Evolutionary conservation across 2,113 vertebrate species (phyloP).

Genomic region (Leptocoma aspasia): DNA sequence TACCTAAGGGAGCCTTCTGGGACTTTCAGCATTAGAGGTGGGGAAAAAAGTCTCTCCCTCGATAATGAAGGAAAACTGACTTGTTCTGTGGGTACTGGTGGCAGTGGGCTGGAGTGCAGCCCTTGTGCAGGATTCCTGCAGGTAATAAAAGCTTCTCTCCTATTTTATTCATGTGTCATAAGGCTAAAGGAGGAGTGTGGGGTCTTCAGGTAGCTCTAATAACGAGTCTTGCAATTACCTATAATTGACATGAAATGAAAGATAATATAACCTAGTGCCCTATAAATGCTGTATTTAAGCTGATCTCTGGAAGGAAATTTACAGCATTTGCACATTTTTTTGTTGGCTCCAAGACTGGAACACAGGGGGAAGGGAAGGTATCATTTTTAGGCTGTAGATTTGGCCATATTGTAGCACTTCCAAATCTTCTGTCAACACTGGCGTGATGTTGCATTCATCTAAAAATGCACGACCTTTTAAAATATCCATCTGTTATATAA

Average conservation of each 20-base stretch:
- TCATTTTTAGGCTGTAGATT: not conserved
- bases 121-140: not conserved
- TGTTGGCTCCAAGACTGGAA: not conserved
- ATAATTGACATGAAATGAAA: not conserved
- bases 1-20: not conserved
- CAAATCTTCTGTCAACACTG: slow-evolving; percentile 67
- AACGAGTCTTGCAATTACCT: not conserved
- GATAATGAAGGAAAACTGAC: not conserved
- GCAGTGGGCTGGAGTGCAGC: not conserved
- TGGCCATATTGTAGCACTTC: slow-evolving; percentile 22
- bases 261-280: not conserved
- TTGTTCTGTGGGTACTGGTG: not conserved
- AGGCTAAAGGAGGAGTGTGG: not conserved
- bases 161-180: fast-evolving
- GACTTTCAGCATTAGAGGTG: not conserved
- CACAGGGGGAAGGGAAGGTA: not conserved
- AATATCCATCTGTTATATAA: slow-evolving; percentile 68
- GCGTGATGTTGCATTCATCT: slow-evolving; percentile 39
- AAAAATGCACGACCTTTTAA: slow-evolving; percentile 8
- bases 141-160: not conserved
- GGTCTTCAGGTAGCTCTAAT: not conserved
- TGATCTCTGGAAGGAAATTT: not conserved
- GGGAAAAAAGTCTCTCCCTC: fast-evolving
- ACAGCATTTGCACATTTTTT: not conserved
- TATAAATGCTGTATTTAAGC: not conserved